These are phyloP conservation scores for Takifugu flavidus DNA, from an alignment of 2,113 vertebrate species.

Conservation along the genomic window DNA sequence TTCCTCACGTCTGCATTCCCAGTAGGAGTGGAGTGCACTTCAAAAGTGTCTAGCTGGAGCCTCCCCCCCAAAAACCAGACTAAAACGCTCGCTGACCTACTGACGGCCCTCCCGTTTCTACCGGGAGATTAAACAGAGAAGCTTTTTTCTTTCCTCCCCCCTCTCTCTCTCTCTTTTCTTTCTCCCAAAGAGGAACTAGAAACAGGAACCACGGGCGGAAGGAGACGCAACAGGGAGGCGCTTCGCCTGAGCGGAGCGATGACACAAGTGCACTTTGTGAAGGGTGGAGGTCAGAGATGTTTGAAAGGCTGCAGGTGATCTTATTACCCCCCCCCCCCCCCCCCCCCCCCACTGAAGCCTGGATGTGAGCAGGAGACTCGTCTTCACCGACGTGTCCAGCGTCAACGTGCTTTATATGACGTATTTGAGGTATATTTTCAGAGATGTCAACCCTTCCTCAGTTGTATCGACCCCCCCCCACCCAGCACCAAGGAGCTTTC, in stretches of 20 bases:
- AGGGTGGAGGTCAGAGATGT: conserved; percentile 25
- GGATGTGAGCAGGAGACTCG: conserved; percentile 15
- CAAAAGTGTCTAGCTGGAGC: conserved; percentile 74
- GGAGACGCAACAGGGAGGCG: conserved; percentile 33
- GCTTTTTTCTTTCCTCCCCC: conserved; percentile 42
- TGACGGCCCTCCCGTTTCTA: conserved; percentile 72
- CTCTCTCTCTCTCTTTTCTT: conserved; percentile 41
- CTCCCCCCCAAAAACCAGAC: conserved; percentile 31
- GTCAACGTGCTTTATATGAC: conserved; percentile 66
- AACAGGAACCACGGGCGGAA: conserved; percentile 34
- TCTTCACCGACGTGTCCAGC: conserved; percentile 26
- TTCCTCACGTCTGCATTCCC: conserved; percentile 71
- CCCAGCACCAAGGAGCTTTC: conserved; percentile 43
- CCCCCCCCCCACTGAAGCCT: conserved; percentile 33
- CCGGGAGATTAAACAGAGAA: conserved; percentile 71
- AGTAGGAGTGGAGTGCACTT: conserved; percentile 70
- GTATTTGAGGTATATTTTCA: conserved; percentile 71
- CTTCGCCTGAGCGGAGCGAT: conserved; percentile 30
- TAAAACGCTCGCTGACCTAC: conserved; percentile 58
- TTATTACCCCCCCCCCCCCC: conserved; percentile 12
- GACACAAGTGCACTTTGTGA: conserved; percentile 59
- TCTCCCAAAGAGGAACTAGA: conserved; percentile 37
- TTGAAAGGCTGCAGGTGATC: conserved; percentile 67
- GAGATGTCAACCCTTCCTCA: conserved; percentile 66
- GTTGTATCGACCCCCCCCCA: conserved; percentile 39